Conservation (phyloP, 2,113 vertebrate species). For the Pedetes capensis region DNA sequence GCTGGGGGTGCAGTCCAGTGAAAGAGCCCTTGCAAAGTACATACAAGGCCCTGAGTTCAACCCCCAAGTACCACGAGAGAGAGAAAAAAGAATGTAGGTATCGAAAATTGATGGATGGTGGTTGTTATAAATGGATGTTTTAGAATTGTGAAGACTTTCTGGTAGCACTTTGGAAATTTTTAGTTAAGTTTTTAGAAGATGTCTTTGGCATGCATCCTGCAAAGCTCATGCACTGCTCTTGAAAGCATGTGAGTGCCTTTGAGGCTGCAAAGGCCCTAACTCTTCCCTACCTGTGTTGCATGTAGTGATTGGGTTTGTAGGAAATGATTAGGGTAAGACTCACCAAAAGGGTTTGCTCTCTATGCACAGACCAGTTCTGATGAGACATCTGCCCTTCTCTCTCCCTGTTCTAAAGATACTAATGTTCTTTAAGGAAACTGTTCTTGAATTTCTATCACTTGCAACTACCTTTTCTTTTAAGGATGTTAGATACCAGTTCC, state of each 20-base stretch:
- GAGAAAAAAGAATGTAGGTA: not conserved
- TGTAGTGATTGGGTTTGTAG: not conserved
- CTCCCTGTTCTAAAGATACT: not conserved
- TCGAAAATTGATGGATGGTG: not conserved
- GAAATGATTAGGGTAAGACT: not conserved
- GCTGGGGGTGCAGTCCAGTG: no score
- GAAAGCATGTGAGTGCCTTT: not conserved
- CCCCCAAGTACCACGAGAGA: no score
- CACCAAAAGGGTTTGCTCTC: not conserved
- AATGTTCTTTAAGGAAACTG: not conserved
- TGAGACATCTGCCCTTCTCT: not conserved
- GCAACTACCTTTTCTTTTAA: conserved; percentile 29
- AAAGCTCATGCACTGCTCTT: not conserved
- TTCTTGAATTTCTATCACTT: not conserved
- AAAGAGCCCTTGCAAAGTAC: no score
- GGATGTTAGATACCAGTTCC: not conserved
- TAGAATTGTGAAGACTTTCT: not conserved
- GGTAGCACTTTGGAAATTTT: not conserved
- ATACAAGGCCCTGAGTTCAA: no score
- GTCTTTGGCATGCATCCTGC: not conserved
- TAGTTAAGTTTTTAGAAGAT: not conserved
- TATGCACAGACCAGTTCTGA: not conserved
- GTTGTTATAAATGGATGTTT: not conserved
- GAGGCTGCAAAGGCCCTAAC: not conserved
- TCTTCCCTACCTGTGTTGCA: not conserved